Percentiles rank a stretch among this genome's conserved stretches.
Evolutionary conservation across 2,888 invertebrate species (phyloP).

Genomic region (Ophion costatus): DNA sequence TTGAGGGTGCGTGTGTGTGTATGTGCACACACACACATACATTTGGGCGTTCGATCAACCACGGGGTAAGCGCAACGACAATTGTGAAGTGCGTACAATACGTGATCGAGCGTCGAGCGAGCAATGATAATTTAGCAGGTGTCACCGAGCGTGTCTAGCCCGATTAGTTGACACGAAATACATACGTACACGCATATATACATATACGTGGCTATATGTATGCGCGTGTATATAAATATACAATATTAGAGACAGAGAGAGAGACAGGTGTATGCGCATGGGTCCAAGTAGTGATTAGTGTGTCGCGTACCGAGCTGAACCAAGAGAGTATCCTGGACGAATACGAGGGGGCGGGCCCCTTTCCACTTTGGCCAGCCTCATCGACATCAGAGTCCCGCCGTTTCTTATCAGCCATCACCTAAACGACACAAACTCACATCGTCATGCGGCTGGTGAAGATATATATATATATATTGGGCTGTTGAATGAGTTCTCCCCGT

Average conservation of each 20-base stretch:
- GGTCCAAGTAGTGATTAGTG: constrained; percentile 82
- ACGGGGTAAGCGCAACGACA: not conserved
- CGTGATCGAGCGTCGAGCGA: constrained; percentile 37
- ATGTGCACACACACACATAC: not conserved
- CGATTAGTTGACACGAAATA: constrained; percentile 17
- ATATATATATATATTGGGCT: not conserved
- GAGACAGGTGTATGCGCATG: constrained; percentile 78
- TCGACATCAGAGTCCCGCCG: constrained; percentile 81
- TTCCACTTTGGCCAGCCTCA: constrained; percentile 79
- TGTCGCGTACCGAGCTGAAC: constrained; percentile 84
- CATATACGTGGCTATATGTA: constrained; percentile 11
- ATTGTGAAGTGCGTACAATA: constrained; percentile 15
- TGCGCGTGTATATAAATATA: not conserved
- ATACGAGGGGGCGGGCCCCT: constrained; percentile 81
- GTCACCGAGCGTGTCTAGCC: constrained; percentile 24
- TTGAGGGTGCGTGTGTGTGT: not conserved
- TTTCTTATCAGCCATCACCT: constrained; percentile 83
- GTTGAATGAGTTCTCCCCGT: too few relatives aligned
- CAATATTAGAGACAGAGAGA: constrained; percentile 41
- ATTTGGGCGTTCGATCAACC: not conserved
- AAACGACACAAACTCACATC: constrained; percentile 82
- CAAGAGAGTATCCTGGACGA: constrained; percentile 83
- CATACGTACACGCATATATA: constrained; percentile 10
- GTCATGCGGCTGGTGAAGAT: constrained; percentile 67
- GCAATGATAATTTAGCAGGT: constrained; percentile 36